These are phyloP conservation scores for Parnassius glacialis DNA, from an alignment of 2,888 invertebrate species.

Conservation along the genomic window DNA sequence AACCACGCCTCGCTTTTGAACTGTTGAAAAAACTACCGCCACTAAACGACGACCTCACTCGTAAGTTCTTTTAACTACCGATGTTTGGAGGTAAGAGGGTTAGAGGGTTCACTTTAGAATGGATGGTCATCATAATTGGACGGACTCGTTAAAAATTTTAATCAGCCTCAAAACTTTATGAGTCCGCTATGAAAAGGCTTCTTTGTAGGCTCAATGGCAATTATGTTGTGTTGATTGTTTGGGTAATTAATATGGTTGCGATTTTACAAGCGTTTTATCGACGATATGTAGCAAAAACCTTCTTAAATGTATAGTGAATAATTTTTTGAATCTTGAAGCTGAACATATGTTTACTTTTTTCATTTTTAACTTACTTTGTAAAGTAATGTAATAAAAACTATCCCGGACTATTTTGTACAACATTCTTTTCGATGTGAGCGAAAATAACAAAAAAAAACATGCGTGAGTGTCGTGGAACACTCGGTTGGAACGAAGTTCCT, in stretches of 20 bases:
- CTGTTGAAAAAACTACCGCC: conserved; percentile 47
- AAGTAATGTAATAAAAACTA: too few species aligned
- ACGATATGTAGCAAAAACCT: conserved; percentile 2
- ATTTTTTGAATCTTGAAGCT: background rate
- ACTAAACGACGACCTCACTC: conserved; percentile 27
- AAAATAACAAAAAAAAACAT: too few species aligned
- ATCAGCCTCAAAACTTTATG: conserved; percentile 69
- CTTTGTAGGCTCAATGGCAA: conserved; percentile 61
- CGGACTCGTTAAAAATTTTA: conserved; percentile 68
- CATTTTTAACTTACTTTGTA: too few species aligned
- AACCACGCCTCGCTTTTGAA: conserved; percentile 63
- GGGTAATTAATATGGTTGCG: conserved; percentile 41
- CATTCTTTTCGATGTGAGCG: too few species aligned
- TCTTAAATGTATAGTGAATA: background rate
- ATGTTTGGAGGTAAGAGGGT: conserved; percentile 27
- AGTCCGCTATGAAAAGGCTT: conserved; percentile 60
- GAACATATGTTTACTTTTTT: background rate
- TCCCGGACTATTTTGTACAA: too few species aligned
- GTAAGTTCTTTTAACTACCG: conserved; percentile 21
- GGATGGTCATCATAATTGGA: conserved; percentile 57
- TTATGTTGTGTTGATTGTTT: conserved; percentile 51
- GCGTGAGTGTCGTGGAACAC: too few species aligned
- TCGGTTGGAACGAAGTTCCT: too few species aligned
- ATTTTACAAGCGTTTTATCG: conserved; percentile 30
- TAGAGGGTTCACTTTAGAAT: conserved; percentile 33